Conservation (phyloP, 2,888 invertebrate genomes). For the Limnephilus marmoratus region DNA sequence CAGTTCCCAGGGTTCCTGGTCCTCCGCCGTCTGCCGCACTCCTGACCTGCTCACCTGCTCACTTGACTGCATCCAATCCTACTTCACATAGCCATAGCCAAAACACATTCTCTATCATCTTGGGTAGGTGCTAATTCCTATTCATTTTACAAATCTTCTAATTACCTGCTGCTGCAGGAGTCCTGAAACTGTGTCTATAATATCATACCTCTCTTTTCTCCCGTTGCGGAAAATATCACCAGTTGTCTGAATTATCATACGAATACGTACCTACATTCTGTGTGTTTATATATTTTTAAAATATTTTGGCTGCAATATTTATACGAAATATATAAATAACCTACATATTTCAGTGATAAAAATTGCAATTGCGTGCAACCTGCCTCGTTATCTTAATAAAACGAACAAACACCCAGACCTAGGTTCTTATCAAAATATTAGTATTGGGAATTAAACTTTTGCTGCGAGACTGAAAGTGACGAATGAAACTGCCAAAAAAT, state of each 20-base stretch:
- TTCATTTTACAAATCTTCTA: neutral
- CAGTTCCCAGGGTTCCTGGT: neutral
- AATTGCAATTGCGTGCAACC: neutral
- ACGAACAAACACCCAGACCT: neutral
- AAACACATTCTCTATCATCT: neutral
- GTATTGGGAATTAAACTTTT: neutral
- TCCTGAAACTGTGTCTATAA: neutral
- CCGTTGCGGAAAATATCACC: neutral
- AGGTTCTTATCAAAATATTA: neutral
- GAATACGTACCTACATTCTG: neutral
- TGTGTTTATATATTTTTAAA: neutral
- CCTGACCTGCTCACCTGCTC: neutral
- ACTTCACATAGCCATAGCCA: neutral
- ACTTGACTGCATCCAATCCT: neutral
- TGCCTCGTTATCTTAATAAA: neutral
- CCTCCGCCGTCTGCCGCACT: neutral
- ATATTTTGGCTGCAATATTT: neutral
- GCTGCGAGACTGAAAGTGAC: neutral
- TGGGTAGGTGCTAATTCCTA: neutral
- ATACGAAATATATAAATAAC: neutral
- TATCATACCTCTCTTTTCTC: neutral
- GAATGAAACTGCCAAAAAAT: neutral
- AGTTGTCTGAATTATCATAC: neutral
- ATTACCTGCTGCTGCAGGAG: neutral
- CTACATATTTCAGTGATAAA: neutral